A percentile compares a stretch with the other conserved stretches of the same genome.
Evolutionary conservation across 35 echinoderm and acorn worm species (phyloP).

Genomic region (Diadema setosum): DNA sequence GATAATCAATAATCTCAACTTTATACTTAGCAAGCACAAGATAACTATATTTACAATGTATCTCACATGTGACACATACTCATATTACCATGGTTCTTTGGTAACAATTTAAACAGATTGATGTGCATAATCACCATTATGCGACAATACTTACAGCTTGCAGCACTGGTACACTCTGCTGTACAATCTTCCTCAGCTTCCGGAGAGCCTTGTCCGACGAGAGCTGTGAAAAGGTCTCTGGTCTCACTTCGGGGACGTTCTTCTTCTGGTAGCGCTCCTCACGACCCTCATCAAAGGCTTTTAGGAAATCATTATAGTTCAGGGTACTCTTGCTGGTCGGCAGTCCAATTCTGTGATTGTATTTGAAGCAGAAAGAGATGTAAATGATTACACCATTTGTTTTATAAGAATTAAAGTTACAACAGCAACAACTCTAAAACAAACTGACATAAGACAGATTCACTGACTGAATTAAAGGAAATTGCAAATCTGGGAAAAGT

Average conservation of each 20-base stretch:
- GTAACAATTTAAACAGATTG: too few relatives aligned
- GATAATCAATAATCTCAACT: too few relatives aligned
- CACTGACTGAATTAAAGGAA: too few relatives aligned
- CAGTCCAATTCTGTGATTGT: constrained; percentile 64
- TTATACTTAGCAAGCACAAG: too few relatives aligned
- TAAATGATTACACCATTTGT: neutral
- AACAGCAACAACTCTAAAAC: too few relatives aligned
- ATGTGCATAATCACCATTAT: too few relatives aligned
- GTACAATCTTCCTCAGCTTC: constrained; percentile 75
- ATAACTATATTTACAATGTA: too few relatives aligned
- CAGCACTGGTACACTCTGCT: constrained; percentile 39
- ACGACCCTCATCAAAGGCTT: constrained; percentile 87
- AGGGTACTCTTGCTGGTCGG: constrained; percentile 58
- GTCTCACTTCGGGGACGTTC: constrained; percentile 60
- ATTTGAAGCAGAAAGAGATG: neutral
- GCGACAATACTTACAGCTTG: constrained; percentile 93
- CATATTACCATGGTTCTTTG: too few relatives aligned
- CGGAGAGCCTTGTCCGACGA: constrained; percentile 80
- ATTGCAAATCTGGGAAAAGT: too few relatives aligned
- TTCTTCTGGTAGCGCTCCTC: constrained; percentile 75
- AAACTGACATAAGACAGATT: too few relatives aligned
- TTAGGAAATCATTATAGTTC: constrained; percentile 71
- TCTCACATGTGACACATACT: too few relatives aligned
- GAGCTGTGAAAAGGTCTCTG: constrained; percentile 73
- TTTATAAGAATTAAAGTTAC: too few relatives aligned